Base-by-base conservation (phyloP, 2,113 vertebrate species). In the Pionites leucogaster region DNA sequence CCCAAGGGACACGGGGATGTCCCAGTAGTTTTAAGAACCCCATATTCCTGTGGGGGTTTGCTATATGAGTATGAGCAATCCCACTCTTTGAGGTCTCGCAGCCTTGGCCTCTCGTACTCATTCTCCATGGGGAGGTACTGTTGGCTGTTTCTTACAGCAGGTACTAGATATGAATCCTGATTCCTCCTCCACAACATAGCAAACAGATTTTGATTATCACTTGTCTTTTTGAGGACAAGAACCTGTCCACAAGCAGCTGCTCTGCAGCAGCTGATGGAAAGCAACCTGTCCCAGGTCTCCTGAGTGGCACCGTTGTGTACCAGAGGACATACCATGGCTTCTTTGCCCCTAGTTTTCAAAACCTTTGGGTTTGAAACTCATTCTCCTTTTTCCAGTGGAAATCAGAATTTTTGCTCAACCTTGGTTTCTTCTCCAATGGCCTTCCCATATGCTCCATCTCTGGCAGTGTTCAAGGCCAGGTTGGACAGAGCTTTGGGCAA, bases 291-390 rank as follows among this genome's bases (percentile, higher is more conserved):
- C 35, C 41, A 67, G 47, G 10, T 59, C 25, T 50, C 65, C 60
- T 49, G 11, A 59, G 47, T 6, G 20, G 35, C 35, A 46, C 2
- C 22, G 18, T 4, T 0, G 0, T 6, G 18, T 11, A 12, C 2
- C 27, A 85, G 47, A 84, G n/a, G 41, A 65, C 28, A 14, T 25
- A 20, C 10, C 19, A 17, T 31, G 18, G 39, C 9, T 91, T 85
- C n/a, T 72, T 65, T 52, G 14, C 24, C 75, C 47, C 44, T 76
- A 31, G 7, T 69, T 87, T 89, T 52, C 91, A 80, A 57, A 24
- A 2, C 2, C 8, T 3, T 4, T 6, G 6, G 7, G 11, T 5
- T 80, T 87, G 57, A 35, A 59, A 24, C 22, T 35, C 57, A 59
- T 59, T 79, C 53, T 65, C 15, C n/a, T 5, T 80, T 91, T 76